Percentiles rank a stretch among this genome's conserved stretches.
Evolutionary conservation across 2,113 vertebrate genomes (phyloP).

Genomic region (Semnornis frantzii): DNA sequence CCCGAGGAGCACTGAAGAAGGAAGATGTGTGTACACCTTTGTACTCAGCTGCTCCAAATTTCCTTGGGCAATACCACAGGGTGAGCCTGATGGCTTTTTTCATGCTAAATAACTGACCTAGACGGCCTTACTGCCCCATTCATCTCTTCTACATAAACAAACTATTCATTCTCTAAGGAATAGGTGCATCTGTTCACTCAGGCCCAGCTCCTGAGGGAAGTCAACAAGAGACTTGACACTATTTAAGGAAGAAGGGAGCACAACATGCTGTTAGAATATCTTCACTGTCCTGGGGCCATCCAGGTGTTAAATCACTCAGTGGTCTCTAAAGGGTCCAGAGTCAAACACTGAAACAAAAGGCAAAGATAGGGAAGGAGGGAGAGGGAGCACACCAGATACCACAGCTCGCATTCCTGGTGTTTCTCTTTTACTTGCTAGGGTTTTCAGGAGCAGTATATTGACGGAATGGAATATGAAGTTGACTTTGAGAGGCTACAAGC

Average conservation of each 20-base stretch:
- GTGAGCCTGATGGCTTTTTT: slow-evolving; percentile 61
- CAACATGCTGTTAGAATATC: neutral
- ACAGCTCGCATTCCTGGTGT: neutral
- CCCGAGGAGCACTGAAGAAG: neutral
- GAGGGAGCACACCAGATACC: neutral
- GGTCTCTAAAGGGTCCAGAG: neutral
- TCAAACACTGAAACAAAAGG: slow-evolving; percentile 52
- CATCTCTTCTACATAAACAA: slow-evolving; percentile 64
- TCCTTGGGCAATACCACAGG: slow-evolving; percentile 23
- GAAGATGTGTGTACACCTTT: slow-evolving; percentile 59
- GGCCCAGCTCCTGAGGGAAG: slow-evolving; percentile 43
- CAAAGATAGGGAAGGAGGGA: neutral
- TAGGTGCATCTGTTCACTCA: slow-evolving; percentile 47
- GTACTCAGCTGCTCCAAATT: slow-evolving; percentile 38
- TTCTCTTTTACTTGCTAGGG: neutral
- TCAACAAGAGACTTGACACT: slow-evolving; percentile 10
- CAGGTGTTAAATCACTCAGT: slow-evolving; percentile 65
- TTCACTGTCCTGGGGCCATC: slow-evolving; percentile 36
- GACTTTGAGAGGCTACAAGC: slow-evolving; percentile 43
- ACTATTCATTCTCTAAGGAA: slow-evolving; percentile 59
- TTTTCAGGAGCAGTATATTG: slow-evolving; percentile 17
- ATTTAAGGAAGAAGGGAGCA: slow-evolving; percentile 32
- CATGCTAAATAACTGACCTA: slow-evolving; percentile 69
- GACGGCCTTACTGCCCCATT: slow-evolving; percentile 52
- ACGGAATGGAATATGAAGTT: slow-evolving; percentile 12